Percentiles rank a stretch among this genome's conserved stretches.
These are phyloP conservation scores for Boleophthalmus pectinirostris DNA, from an alignment of 2,113 vertebrate genomes.

Conservation along the genomic window DNA sequence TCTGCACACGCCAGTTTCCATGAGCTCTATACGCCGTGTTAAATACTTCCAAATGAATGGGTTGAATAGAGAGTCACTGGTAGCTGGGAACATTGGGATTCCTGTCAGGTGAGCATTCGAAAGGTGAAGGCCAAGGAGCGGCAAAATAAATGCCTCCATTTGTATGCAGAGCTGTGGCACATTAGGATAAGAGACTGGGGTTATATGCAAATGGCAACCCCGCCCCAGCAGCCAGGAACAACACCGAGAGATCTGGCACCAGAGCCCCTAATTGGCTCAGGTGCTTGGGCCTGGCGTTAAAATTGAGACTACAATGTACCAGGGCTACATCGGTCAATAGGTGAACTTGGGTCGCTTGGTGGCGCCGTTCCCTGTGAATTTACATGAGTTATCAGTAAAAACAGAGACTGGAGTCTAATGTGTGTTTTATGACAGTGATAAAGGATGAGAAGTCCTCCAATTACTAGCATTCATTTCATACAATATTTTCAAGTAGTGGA, in stretches of 20 bases:
- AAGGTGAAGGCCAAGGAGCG: constrained; percentile 69
- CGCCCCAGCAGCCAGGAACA: constrained; percentile 56
- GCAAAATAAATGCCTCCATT: constrained; percentile 77
- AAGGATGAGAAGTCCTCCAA: background rate
- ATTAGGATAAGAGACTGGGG: constrained; percentile 75
- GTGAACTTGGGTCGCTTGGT: constrained; percentile 52
- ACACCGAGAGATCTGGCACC: constrained; percentile 58
- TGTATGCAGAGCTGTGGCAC: constrained; percentile 77
- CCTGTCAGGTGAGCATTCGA: constrained; percentile 72
- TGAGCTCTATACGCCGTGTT: constrained; percentile 39
- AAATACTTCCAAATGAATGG: constrained; percentile 61
- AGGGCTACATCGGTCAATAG: constrained; percentile 65
- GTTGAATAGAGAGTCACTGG: constrained; percentile 54
- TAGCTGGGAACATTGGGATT: constrained; percentile 71
- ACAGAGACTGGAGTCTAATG: constrained; percentile 13
- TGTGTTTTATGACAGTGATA: constrained; percentile 28
- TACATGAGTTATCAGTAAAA: constrained; percentile 59
- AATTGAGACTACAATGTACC: constrained; percentile 75
- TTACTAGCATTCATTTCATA: background rate
- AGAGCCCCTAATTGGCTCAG: constrained; percentile 74
- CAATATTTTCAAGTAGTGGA: background rate
- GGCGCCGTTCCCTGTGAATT: constrained; percentile 53
- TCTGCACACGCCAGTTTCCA: constrained; percentile 43
- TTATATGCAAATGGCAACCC: constrained; percentile 80
- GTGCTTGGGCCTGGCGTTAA: constrained; percentile 74